Evolutionary conservation across 2,888 invertebrate species (phyloP).

Genomic region (Machimus rusticus): DNA sequence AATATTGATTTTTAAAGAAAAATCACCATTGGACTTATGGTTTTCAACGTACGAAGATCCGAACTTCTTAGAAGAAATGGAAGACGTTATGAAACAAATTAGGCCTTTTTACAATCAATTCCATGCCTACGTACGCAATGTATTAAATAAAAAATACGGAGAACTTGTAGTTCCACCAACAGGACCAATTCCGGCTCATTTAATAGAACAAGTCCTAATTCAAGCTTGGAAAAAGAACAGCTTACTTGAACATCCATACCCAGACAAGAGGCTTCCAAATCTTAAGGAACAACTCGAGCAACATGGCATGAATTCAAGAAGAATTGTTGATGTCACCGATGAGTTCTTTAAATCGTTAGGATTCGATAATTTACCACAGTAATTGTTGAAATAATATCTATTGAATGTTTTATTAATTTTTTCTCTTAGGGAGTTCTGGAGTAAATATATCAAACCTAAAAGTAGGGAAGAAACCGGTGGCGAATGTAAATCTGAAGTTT

Average conservation of each 20-base stretch:
- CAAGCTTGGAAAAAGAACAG: slow-evolving; percentile 57
- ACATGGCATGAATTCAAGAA: slow-evolving; percentile 53
- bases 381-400: background rate
- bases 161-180: slow-evolving; percentile 67
- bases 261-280: slow-evolving; percentile 73
- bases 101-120: slow-evolving; percentile 83
- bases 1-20: background rate
- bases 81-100: slow-evolving; percentile 70
- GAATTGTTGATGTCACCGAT: slow-evolving; percentile 55
- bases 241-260: slow-evolving; percentile 73
- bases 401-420: background rate
- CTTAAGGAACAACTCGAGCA: slow-evolving; percentile 66
- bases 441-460: slow-evolving; percentile 56
- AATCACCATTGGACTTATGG: slow-evolving; percentile 54
- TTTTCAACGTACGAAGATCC: slow-evolving; percentile 55
- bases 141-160: slow-evolving; percentile 74
- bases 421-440: slow-evolving; percentile 52
- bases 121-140: slow-evolving; percentile 80
- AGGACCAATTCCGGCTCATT: slow-evolving; percentile 79
- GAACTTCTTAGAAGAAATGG: slow-evolving; percentile 57
- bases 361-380: background rate
- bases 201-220: slow-evolving; percentile 67
- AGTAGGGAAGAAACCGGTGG: slow-evolving; percentile 54
- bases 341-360: slow-evolving; percentile 58
- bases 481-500: slow-evolving; percentile 58